Evolutionary conservation across 1,140 invertebrate species (phyloP).

Genomic region (Arion vulgaris): DNA sequence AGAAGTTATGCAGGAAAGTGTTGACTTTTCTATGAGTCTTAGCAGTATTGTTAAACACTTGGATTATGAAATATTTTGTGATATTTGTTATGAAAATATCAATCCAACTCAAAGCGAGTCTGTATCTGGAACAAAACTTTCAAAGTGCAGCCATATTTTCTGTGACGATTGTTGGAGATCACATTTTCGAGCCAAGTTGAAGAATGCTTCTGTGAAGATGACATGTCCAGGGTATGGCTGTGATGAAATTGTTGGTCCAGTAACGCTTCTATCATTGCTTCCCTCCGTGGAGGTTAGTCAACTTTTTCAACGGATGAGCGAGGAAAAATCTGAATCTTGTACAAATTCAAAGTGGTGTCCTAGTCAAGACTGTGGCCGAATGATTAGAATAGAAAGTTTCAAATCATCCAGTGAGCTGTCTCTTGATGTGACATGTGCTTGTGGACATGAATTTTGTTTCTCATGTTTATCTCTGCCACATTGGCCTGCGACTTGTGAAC

Average conservation of each 20-base stretch:
- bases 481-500: conserved; percentile 57
- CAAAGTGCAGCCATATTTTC: conserved; percentile 55
- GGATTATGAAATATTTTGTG: conserved; percentile 29
- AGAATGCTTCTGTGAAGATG: conserved; percentile 13
- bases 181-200: conserved; percentile 41
- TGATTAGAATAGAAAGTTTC: conserved; percentile 37
- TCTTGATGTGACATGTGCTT: conserved; percentile 45
- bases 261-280: conserved; percentile 48
- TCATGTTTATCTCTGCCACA: conserved; percentile 50
- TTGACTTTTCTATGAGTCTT: neutral
- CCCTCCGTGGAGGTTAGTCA: conserved; percentile 45
- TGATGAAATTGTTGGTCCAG: conserved; percentile 40
- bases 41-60: neutral
- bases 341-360: conserved; percentile 55
- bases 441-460: conserved; percentile 54
- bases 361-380: conserved; percentile 53
- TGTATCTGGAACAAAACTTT: conserved; percentile 45
- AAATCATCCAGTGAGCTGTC: neutral
- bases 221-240: conserved; percentile 57
- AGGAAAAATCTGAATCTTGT: conserved; percentile 38
- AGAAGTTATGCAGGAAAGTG: neutral
- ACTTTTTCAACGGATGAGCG: conserved; percentile 32
- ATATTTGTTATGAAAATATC: conserved; percentile 52
- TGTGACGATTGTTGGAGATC: conserved; percentile 57
- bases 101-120: conserved; percentile 6